Base-by-base conservation (phyloP, 1,140 invertebrate species). In the Colletes latitarsis region DNA sequence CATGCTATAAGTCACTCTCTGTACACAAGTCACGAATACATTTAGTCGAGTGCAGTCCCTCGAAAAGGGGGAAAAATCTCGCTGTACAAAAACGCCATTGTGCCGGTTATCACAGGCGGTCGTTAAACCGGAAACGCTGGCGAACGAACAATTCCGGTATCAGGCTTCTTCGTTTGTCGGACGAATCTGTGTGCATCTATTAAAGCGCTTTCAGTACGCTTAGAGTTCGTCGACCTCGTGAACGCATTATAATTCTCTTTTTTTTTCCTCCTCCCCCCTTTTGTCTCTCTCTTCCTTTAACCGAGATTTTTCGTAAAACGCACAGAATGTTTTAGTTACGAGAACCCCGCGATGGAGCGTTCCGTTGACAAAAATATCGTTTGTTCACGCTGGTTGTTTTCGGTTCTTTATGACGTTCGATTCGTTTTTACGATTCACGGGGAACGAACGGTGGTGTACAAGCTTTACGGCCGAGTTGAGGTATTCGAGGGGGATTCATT, bases 41-140 rank as follows among this genome's bases (percentile, higher is more conserved):
- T 58, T 58, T 58, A 58, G 5, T 9, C n/a, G n/a, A 19, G n/a
- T n/a, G n/a, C 5, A 57, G 53, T 5, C 15, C n/a, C n/a, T 8
- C 53, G 60, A 53, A 76, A 55, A 30, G 30, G 53, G 62, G 66
- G 64, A 73, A 82, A 75, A 83, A 83, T 67, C 52, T 52, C 19
- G 58, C 21, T 15, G 71, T 58, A 77, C 71, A 82, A 77, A 83
- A 82, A 72, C 63, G 68, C 46, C 74, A 68, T 83, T 82, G 73
- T 67, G 72, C 43, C 43, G 30, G 62, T 30, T 58, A 79, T 58
- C 82, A 55, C 43, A 41, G 12, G 9, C 30, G 68, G 58, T 77
- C 69, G 60, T 82, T 58, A 73, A 82, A 83, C 64, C 79, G 74
- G 74, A 83, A 77, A 69, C 15, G 46, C 41, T 39, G 10, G 58